Evolutionary conservation across 2,888 invertebrate genomes (phyloP), one percentile per base, ranked within the genome.

Genomic region (Creontiades dilutus): DNA sequence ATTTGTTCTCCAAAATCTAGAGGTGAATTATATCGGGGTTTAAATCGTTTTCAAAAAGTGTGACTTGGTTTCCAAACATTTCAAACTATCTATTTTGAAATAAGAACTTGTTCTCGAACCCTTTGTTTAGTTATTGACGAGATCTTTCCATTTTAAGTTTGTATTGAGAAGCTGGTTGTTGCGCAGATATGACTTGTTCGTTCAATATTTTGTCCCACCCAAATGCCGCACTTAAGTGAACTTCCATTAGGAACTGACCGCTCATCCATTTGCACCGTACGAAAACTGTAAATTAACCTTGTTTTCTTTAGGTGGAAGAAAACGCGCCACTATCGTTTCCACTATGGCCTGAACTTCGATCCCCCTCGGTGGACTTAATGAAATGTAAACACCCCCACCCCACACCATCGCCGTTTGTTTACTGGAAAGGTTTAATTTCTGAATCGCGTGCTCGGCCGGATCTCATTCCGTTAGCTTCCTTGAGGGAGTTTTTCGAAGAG

Each of bases 381-480:
- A 80, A 80, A 80, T 80, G 80, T 80, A 80, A 80, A 80, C 80
- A 19, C 37, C 46, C 48, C 46, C 14, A 2, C 9, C 37, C 46
- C 48, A 7, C 14, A n/a, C n/a, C n/a, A n/a, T n/a, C n/a, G 1
- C 46, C 78, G 78, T 78, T 78, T 78, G 80, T 80, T 80, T 80
- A 46, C 46, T 80, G 80, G 14, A 12, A 46, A 46, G 80, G 80
- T 80, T 80, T 80, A 80, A 80, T 80, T 80, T 80, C 80, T 80
- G 80, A 47, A 80, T 80, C 80, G 80, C 80, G 80, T 80, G 80
- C 80, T 80, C n/a, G 46, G n/a, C 27, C 19, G 68, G 19, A 68
- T 23, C 27, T 23, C 68, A 68, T 68, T 68, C 57, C 57, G 57
- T 68, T 19, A 68, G 23, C 68, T 19, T 68, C 68, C 68, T 68